Conservation (phyloP, 2,888 invertebrate genomes). For the Margaritifera margaritifera region DNA sequence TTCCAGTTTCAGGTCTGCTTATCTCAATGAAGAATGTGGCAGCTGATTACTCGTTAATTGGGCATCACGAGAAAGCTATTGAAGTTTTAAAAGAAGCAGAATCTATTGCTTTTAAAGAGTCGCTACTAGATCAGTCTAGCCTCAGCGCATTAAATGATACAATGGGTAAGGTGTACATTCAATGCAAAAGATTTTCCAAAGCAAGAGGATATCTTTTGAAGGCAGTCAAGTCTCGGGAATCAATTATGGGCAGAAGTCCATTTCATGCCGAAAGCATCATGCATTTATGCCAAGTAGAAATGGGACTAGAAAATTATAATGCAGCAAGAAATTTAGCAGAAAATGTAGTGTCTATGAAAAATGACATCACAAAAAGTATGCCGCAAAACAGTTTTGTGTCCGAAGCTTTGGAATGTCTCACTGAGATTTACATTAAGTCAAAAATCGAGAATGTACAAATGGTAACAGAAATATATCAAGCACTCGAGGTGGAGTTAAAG, state of each 20-base stretch:
- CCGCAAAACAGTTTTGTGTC: too few species aligned
- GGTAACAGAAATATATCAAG: too few species aligned
- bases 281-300: constrained; percentile 7
- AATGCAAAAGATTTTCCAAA: constrained; percentile 11
- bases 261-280: constrained; percentile 18
- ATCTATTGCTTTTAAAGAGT: constrained; percentile 12
- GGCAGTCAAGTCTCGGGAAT: constrained; percentile 20
- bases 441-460: too few species aligned
- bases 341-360: too few species aligned
- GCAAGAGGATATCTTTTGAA: constrained; percentile 21
- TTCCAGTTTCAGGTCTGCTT: constrained; percentile 31
- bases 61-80: constrained; percentile 26
- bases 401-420: too few species aligned
- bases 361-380: too few species aligned
- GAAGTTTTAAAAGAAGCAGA: constrained; percentile 27
- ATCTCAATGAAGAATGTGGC: constrained; percentile 46
- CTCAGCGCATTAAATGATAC: constrained; percentile 22
- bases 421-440: too few species aligned
- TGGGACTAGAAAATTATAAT: not conserved
- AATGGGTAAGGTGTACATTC: constrained; percentile 19
- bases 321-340: too few species aligned
- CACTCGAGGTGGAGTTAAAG: too few species aligned
- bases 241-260: constrained; percentile 5
- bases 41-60: constrained; percentile 7
- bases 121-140: constrained; percentile 4